Conservation (phyloP, 1,140 invertebrate species). For the Augochlora pura region DNA sequence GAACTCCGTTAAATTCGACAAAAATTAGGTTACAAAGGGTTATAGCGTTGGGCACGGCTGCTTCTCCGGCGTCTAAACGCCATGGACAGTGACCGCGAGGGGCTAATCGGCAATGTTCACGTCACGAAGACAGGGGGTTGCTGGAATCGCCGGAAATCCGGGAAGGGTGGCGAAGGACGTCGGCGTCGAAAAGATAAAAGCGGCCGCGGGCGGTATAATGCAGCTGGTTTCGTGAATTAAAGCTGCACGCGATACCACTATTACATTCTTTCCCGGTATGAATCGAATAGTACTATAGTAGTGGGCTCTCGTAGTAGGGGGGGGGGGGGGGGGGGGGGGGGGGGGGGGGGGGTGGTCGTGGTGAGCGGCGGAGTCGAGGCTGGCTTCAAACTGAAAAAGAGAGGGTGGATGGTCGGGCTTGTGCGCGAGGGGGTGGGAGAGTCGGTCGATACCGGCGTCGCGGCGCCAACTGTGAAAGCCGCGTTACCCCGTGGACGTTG, state of each 20-base stretch:
- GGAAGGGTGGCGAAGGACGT: background rate
- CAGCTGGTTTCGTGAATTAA: slow-evolving; percentile 55
- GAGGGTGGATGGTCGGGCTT: slow-evolving; percentile 18
- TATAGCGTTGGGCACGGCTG: no score
- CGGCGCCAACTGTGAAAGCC: slow-evolving; percentile 67
- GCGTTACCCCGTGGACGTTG: slow-evolving; percentile 54
- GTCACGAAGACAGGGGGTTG: no score
- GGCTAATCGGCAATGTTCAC: no score
- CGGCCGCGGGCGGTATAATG: background rate
- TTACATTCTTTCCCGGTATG: slow-evolving; percentile 51
- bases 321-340: slow-evolving; percentile 1
- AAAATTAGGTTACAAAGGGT: no score
- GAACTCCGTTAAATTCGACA: no score
- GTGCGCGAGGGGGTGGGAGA: slow-evolving; percentile 5
- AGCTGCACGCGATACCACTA: slow-evolving; percentile 59
- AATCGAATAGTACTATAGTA: slow-evolving; percentile 64
- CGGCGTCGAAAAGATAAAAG: slow-evolving; percentile 9
- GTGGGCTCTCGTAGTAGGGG: slow-evolving; percentile 49
- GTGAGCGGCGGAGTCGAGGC: slow-evolving; percentile 4
- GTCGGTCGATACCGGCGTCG: slow-evolving; percentile 71
- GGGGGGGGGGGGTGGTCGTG: background rate
- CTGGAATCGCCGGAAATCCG: no score
- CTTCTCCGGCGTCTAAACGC: no score
- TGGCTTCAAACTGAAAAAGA: slow-evolving; percentile 29
- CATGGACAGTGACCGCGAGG: no score